Percentiles rank a stretch among this genome's conserved stretches.
Conservation (phyloP, 2,113 vertebrate species). For the Zeus faber region DNA sequence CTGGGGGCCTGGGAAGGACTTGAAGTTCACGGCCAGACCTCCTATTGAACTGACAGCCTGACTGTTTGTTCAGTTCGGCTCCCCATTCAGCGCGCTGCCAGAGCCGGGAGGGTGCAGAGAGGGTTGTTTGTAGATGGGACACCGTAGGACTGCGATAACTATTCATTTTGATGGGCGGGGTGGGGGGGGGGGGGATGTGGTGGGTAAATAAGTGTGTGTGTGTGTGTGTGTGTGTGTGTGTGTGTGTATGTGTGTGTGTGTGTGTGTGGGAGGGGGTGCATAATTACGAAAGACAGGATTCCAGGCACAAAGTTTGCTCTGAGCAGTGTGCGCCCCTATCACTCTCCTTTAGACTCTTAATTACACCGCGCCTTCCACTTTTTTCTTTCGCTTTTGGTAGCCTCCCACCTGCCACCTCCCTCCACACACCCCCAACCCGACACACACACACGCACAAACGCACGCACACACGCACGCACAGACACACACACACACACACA, state of each 20-base stretch:
- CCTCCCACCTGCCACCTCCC: conserved; percentile 31
- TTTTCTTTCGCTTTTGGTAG: conserved; percentile 28
- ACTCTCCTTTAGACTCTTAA: conserved; percentile 70
- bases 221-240: too few species aligned
- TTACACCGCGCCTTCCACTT: conserved; percentile 62
- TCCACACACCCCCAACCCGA: conserved; percentile 4
- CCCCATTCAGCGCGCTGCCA: conserved; percentile 66
- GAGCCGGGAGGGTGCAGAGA: conserved; percentile 38
- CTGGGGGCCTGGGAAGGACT: conserved; percentile 79
- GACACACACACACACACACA: conserved; percentile 18
- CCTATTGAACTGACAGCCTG: conserved; percentile 82
- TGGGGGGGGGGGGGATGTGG: conserved; percentile 31
- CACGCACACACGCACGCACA: neutral
- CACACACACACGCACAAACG: conserved; percentile 22
- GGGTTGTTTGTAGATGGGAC: conserved; percentile 54
- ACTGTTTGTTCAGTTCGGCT: conserved; percentile 79
- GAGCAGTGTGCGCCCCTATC: conserved; percentile 65
- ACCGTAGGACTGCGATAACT: conserved; percentile 66
- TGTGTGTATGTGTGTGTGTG: too few species aligned
- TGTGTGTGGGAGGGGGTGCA: too few species aligned
- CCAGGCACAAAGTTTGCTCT: conserved; percentile 66
- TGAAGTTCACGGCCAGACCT: conserved; percentile 80
- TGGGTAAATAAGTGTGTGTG: conserved; percentile 65
- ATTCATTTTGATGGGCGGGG: conserved; percentile 67
- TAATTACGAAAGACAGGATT: conserved; percentile 58